These are phyloP conservation scores for Corythaeola cristata DNA, from an alignment of 2,113 vertebrate species.

Conservation along the genomic window DNA sequence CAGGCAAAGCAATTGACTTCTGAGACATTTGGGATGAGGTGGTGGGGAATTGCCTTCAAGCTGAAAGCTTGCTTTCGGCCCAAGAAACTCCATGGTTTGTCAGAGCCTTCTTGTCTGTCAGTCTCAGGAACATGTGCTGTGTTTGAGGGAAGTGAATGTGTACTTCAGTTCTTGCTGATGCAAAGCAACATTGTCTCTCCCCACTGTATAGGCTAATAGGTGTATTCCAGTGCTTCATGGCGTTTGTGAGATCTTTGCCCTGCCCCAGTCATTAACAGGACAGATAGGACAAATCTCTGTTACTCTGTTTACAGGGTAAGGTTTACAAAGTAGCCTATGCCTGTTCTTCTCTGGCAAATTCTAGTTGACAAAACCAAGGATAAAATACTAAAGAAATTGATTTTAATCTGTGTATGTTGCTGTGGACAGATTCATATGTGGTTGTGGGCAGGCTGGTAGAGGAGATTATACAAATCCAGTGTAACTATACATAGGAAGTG, in stretches of 20 bases:
- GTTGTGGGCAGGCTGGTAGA: background rate
- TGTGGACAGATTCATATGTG: background rate
- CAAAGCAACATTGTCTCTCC: background rate
- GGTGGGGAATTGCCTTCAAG: background rate
- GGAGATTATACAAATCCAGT: background rate
- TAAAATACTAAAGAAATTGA: background rate
- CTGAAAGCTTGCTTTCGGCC: background rate
- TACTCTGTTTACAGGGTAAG: background rate
- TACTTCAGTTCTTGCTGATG: background rate
- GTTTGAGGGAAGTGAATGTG: background rate
- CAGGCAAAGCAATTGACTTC: background rate
- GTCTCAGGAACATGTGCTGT: background rate
- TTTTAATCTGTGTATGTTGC: background rate
- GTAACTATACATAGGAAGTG: background rate
- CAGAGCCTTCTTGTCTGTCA: background rate
- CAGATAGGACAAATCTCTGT: background rate
- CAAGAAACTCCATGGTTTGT: background rate
- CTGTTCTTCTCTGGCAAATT: background rate
- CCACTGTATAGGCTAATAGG: fast-evolving
- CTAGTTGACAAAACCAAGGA: background rate
- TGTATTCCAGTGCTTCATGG: background rate
- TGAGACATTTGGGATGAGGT: background rate
- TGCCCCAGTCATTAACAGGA: background rate
- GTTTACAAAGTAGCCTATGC: background rate
- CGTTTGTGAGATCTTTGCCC: background rate